These are phyloP conservation scores for Hydra vulgaris DNA, from an alignment of 30 jellyfish, hydroid and myxozoan genomes.

Conservation along the genomic window DNA sequence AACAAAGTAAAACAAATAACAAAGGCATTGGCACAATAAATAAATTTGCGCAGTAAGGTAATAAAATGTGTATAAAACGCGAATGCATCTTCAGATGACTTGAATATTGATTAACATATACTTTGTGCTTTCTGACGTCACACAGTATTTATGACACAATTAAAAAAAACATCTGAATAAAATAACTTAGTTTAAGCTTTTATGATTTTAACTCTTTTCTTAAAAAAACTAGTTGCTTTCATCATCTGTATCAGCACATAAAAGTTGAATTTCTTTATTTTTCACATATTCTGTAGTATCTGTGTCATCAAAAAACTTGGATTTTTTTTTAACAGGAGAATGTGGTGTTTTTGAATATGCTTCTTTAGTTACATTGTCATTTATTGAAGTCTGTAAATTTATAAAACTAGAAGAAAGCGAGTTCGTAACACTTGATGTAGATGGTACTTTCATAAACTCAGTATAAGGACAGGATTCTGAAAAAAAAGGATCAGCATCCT, in stretches of 20 bases:
- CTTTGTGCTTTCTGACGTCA: too few species aligned
- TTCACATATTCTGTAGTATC: not conserved
- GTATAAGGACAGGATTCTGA: slow-evolving; percentile 8
- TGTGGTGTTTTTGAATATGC: not conserved
- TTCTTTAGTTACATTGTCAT: not conserved
- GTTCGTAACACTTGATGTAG: not conserved
- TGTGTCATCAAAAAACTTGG: not conserved
- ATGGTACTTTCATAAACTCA: not conserved
- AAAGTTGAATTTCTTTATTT: not conserved
- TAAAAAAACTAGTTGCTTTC: slow-evolving; percentile 10
- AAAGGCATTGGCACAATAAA: too few species aligned
- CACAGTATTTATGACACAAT: too few species aligned
- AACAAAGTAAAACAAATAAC: too few species aligned
- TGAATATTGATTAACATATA: too few species aligned
- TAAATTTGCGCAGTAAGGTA: too few species aligned
- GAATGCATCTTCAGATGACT: too few species aligned
- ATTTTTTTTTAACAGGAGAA: not conserved
- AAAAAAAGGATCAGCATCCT: not conserved
- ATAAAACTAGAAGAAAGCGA: not conserved
- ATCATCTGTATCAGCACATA: slow-evolving; percentile 28
- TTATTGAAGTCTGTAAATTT: not conserved
- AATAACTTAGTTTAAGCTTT: too few species aligned
- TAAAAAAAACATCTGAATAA: too few species aligned
- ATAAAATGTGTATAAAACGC: too few species aligned
- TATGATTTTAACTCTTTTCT: too few species aligned